These are phyloP conservation scores for Hephaestus fuliginosus DNA, from an alignment of 2,797 vertebrate species.

Conservation along the genomic window DNA sequence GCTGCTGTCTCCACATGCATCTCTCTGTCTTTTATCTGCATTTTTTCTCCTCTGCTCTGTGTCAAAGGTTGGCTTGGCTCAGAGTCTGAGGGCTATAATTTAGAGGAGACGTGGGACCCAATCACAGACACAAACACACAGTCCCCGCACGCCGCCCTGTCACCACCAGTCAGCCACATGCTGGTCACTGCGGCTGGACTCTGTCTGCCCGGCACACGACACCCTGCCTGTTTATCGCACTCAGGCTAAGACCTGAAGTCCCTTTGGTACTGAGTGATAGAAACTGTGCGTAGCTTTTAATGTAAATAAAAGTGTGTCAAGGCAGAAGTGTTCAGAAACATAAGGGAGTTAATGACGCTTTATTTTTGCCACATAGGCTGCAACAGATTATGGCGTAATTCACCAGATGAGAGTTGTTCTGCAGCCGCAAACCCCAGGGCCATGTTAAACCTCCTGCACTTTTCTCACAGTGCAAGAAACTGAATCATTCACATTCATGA, in stretches of 20 bases:
- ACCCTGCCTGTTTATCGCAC: slow-evolving; percentile 60
- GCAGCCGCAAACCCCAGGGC: slow-evolving; percentile 74
- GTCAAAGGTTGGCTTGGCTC: slow-evolving; percentile 70
- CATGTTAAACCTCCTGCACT: slow-evolving; percentile 65
- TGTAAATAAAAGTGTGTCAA: slow-evolving; percentile 9
- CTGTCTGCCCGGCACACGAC: slow-evolving; percentile 74
- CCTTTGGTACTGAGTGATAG: background rate
- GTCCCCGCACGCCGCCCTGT: slow-evolving; percentile 65
- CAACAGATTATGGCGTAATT: slow-evolving; percentile 76
- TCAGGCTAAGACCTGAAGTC: slow-evolving; percentile 6
- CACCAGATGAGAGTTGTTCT: slow-evolving; percentile 73
- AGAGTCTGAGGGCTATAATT: slow-evolving; percentile 72
- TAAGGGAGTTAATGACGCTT: slow-evolving; percentile 57
- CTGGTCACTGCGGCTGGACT: slow-evolving; percentile 76
- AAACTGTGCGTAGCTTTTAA: slow-evolving; percentile 1
- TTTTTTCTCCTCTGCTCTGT: slow-evolving; percentile 32
- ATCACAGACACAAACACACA: slow-evolving; percentile 78
- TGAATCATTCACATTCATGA: slow-evolving; percentile 54
- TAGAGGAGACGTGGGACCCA: slow-evolving; percentile 66
- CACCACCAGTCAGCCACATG: slow-evolving; percentile 74
- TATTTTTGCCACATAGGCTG: slow-evolving; percentile 66
- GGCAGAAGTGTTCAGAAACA: slow-evolving; percentile 54
- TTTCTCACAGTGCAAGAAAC: slow-evolving; percentile 67
- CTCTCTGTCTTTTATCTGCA: slow-evolving; percentile 50
- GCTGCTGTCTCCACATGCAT: slow-evolving; percentile 24